Conservation (phyloP, 2,888 invertebrate genomes). For the Oscheius onirici region DNA sequence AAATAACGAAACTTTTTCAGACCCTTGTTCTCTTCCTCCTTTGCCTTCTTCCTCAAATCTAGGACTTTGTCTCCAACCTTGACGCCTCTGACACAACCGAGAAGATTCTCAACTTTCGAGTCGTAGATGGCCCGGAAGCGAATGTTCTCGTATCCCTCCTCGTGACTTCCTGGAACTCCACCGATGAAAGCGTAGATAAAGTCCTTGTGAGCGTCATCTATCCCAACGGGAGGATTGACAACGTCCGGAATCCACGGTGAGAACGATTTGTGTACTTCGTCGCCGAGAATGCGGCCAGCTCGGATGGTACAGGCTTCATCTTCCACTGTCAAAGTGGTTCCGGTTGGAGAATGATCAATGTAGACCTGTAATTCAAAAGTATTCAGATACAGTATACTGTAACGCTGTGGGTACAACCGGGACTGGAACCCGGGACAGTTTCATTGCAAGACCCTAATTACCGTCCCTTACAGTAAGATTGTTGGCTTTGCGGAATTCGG, state of each 20-base stretch:
- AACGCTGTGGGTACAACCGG: too few species aligned
- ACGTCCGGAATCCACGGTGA: constrained; percentile 27
- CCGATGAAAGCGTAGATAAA: constrained; percentile 34
- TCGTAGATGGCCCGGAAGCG: constrained; percentile 47
- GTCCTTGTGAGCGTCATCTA: constrained; percentile 22
- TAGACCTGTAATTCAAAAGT: constrained; percentile 21
- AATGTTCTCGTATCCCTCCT: neutral
- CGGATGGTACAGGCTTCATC: constrained; percentile 50
- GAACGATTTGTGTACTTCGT: neutral
- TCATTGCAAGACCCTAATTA: too few species aligned
- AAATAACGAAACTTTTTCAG: neutral
- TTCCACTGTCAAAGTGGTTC: constrained; percentile 37
- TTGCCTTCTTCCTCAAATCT: constrained; percentile 38
- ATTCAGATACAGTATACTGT: too few species aligned
- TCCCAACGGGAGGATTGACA: constrained; percentile 38
- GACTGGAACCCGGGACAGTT: too few species aligned
- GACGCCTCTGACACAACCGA: constrained; percentile 65
- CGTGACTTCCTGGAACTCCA: constrained; percentile 30
- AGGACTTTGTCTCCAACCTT: constrained; percentile 42
- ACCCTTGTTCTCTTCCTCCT: constrained; percentile 22
- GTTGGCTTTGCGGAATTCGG: too few species aligned
- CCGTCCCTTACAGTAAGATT: too few species aligned
- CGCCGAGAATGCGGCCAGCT: constrained; percentile 35
- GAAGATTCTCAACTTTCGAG: constrained; percentile 54
- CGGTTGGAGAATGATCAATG: constrained; percentile 18